Percentiles rank a stretch among this genome's conserved stretches.
Conservation (phyloP, 2,797 vertebrate genomes). For the Leptatherina wallacei region DNA sequence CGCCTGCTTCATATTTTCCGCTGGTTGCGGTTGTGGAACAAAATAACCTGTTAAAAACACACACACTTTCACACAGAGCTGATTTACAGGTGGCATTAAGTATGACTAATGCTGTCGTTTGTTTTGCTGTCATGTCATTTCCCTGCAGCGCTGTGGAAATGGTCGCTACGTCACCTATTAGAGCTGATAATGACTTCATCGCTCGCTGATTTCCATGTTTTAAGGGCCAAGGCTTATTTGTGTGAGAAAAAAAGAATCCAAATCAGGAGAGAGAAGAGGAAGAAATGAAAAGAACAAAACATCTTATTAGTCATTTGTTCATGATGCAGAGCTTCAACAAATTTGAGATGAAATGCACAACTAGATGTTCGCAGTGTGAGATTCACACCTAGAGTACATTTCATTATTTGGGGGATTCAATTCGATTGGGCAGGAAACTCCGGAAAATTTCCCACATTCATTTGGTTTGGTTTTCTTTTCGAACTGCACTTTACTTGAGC, state of each 20-base stretch:
- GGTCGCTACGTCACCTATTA: constrained; percentile 63
- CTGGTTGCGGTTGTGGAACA: constrained; percentile 42
- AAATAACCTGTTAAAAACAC: constrained; percentile 63
- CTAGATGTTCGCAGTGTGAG: too few relatives aligned
- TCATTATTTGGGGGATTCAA: too few relatives aligned
- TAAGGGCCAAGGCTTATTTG: background rate
- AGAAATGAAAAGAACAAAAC: background rate
- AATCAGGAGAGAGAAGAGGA: background rate
- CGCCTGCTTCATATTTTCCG: constrained; percentile 62
- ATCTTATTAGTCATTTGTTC: background rate
- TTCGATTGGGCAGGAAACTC: too few relatives aligned
- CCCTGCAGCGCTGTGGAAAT: constrained; percentile 66
- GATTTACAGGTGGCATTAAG: constrained; percentile 71
- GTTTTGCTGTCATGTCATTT: constrained; percentile 76
- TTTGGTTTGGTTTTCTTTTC: too few relatives aligned
- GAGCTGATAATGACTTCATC: constrained; percentile 77
- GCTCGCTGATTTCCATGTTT: constrained; percentile 26
- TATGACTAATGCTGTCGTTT: constrained; percentile 73
- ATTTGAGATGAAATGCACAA: background rate
- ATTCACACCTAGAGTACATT: too few relatives aligned
- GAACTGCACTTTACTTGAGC: too few relatives aligned
- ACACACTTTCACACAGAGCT: constrained; percentile 24
- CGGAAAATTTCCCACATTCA: too few relatives aligned
- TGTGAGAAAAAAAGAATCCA: constrained; percentile 7
- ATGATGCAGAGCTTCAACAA: background rate